Percentiles rank a stretch among this genome's conserved stretches.
These are phyloP conservation scores for Cryptus armator DNA, from an alignment of 2,888 invertebrate species.

Conservation along the genomic window DNA sequence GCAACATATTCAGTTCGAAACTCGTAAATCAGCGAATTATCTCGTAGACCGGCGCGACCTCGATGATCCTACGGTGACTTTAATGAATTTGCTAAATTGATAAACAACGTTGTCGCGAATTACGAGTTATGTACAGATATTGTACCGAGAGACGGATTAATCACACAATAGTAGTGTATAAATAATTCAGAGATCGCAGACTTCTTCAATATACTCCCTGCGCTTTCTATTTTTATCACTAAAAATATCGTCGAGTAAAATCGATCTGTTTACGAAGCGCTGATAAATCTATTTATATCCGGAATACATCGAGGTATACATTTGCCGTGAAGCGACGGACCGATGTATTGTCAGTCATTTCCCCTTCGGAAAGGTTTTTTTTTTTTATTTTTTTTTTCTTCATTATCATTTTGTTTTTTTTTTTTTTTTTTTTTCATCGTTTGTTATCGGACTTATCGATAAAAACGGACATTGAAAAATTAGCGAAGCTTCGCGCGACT, in stretches of 20 bases:
- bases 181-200: constrained; percentile 51
- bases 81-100: constrained; percentile 62
- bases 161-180: constrained; percentile 1
- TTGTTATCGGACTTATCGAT: constrained; percentile 25
- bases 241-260: background rate
- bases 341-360: background rate
- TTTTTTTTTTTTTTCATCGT: background rate
- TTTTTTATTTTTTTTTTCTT: background rate
- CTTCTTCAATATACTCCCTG: background rate
- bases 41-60: constrained; percentile 37
- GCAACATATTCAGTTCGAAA: background rate
- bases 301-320: background rate
- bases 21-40: constrained; percentile 63
- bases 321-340: background rate
- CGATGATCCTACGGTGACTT: constrained; percentile 53
- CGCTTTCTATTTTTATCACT: background rate
- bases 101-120: constrained; percentile 9
- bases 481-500: background rate
- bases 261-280: background rate
- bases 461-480: constrained; percentile 16
- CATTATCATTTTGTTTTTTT: background rate
- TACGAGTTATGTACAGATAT: constrained; percentile 10
- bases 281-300: constrained; percentile 6
- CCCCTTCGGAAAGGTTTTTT: background rate
- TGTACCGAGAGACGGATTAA: background rate